These are phyloP conservation scores for Nebria salina DNA, from an alignment of 2,888 invertebrate genomes.

Conservation along the genomic window DNA sequence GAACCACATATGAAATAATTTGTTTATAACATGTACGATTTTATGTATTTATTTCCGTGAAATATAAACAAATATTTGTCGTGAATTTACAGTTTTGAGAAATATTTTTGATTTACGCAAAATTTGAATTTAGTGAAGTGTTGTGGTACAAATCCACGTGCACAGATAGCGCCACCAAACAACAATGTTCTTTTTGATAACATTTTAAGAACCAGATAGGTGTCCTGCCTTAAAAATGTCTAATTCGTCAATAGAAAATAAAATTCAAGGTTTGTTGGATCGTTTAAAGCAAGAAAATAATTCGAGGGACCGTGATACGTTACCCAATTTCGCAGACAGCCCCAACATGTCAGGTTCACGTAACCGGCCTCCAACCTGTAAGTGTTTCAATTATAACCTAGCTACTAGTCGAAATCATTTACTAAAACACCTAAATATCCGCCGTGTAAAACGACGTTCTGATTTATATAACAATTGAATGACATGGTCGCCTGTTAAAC, in stretches of 20 bases:
- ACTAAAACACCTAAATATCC: slow-evolving; percentile 43
- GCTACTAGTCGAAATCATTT: slow-evolving; percentile 46
- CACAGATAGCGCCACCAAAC: slow-evolving; percentile 32
- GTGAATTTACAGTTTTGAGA: neutral
- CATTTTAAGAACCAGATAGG: slow-evolving; percentile 47
- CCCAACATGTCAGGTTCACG: slow-evolving; percentile 62
- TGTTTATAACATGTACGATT: neutral
- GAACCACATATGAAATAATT: neutral
- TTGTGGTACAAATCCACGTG: neutral
- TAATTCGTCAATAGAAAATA: slow-evolving; percentile 78
- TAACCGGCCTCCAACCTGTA: slow-evolving; percentile 61
- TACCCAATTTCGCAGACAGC: slow-evolving; percentile 58
- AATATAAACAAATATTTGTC: neutral
- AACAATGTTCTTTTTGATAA: slow-evolving; percentile 41
- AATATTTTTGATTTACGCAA: neutral
- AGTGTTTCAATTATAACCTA: slow-evolving; percentile 43
- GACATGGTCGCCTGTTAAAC: neutral
- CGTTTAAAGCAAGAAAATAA: slow-evolving; percentile 73
- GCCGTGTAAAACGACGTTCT: neutral
- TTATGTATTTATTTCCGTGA: slow-evolving; percentile 5
- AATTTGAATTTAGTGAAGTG: slow-evolving; percentile 12
- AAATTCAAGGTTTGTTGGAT: slow-evolving; percentile 84
- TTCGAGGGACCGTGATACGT: slow-evolving; percentile 60
- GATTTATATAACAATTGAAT: slow-evolving; percentile 10
- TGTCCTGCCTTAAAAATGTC: slow-evolving; percentile 66